Evolutionary conservation across 1,140 invertebrate genomes (phyloP), one percentile per base, ranked within the genome.

Genomic region (Caenorhabditis latens): DNA sequence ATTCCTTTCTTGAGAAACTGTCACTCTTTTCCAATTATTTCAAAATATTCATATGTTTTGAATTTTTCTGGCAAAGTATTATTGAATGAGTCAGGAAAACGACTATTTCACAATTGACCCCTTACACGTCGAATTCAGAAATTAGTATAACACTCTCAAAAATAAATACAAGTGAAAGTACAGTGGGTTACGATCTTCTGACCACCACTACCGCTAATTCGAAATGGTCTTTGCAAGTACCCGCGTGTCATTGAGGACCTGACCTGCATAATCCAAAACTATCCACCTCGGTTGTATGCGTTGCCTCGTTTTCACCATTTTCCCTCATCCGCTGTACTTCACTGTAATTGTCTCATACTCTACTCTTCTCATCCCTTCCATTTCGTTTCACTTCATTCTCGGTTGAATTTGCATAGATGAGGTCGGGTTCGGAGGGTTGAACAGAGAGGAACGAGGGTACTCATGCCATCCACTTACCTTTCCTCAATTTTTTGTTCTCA

Each of bases 321-420:
- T 71, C 65, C 40, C 71, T 79, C n/a, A 24, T 46, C 19, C 71
- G 71, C 71, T 79, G 71, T 79, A 50, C 71, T 79, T 79, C 71
- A 50, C 71, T 79, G 71, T 79, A 79, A 79, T 79, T 79, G 71
- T 79, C 71, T 79, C 71, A 50, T 79, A 79, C 46, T 79, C 71
- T 50, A 79, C 71, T n/a, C 43, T 79, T 21, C 71, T 50, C 46
- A 13, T 71, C 24, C 40, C 43, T 32, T 71, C 46, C 65, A 16
- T 19, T 71, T 46, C 67, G 67, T 48, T 71, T 71, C 67, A 46
- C n/a, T 79, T 50, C 46, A 46, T 79, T 79, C 42, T n/a, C 40
- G 13, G 4, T 46, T 21, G 14, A 71, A n/a, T 71, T n/a, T 71
- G 43, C 13, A 46, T 48, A 43, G 43, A 43, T 5, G 42, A 71